Evolutionary conservation across 2,113 vertebrate genomes (phyloP).

Genomic region (Saiga tatarica): DNA sequence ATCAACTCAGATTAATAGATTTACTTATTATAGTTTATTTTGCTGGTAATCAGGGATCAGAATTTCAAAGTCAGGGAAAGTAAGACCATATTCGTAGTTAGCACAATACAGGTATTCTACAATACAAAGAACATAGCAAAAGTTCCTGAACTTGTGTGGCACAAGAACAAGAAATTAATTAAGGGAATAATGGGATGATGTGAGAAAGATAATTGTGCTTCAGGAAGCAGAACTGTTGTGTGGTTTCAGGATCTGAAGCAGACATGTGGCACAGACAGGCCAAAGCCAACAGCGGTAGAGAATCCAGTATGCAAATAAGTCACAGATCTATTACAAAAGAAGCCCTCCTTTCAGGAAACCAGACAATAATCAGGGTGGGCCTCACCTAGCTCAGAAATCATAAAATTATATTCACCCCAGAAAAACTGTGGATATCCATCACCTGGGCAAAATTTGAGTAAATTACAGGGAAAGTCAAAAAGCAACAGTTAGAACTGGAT

Average conservation of each 20-base stretch:
- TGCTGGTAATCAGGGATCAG: neutral
- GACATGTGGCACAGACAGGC: neutral
- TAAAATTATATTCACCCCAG: neutral
- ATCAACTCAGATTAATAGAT: neutral
- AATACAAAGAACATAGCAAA: neutral
- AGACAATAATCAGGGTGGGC: neutral
- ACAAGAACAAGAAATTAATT: neutral
- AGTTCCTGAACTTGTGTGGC: neutral
- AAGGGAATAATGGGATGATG: neutral
- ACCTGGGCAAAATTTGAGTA: neutral
- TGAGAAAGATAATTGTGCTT: neutral
- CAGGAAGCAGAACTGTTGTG: neutral
- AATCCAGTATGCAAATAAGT: neutral
- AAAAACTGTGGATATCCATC: neutral
- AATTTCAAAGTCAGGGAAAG: neutral
- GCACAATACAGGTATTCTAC: neutral
- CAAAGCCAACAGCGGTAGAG: neutral
- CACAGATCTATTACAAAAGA: neutral
- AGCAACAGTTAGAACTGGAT: neutral
- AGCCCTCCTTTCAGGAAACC: neutral
- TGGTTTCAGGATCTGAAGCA: neutral
- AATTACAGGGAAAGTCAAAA: neutral
- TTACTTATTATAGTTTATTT: neutral
- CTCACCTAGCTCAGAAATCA: neutral
- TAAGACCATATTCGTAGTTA: neutral